Base-by-base conservation (phyloP, 1,140 invertebrate species). In the Drosophila willistoni region DNA sequence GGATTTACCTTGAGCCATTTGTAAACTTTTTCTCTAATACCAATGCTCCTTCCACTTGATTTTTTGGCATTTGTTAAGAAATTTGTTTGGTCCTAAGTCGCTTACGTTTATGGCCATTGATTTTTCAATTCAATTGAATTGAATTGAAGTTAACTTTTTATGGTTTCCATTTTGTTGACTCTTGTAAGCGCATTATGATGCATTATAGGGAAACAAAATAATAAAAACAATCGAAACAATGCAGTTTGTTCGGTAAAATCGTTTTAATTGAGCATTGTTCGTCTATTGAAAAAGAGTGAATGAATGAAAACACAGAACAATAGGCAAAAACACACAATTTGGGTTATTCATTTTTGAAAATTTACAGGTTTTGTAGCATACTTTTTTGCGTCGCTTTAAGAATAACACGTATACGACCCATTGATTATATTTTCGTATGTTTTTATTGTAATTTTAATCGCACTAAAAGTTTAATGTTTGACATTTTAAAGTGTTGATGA, bases 31-130 rank as follows among this genome's bases (percentile, higher is more conserved):
- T 4, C 17, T 22, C 1, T 51, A 51, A 51, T 22, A 51, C 10
- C 17, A 51, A 51, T 51, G 22, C 4, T 17, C 2, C 44, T 47
- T 10, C 14, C 22, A 10, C 12, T 19, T 51, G 3, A 12, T 51
- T 51, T 51, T 51, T 22, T 51, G 44, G 3, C 19, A 22, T 22
- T 51, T 22, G 44, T 51, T 51, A 22, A 51, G 44, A 19, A 51
- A 51, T 51, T 51, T 22, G 12, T 22, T 19, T 22, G 17, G 44
- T 12, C 44, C 44, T 51, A 51, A 51, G 44, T 51, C 44, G 44
- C 44, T 51, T 51, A 51, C 2, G 44, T 51, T 51, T 51, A 51
- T 51, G 44, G 44, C 17, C 17, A 51, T 51, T 51, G 44, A 51
- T 19, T 51, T 51, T 51, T 51, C 17, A 51, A 51, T 51, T 51